Conservation (phyloP, 2,888 invertebrate genomes). For the Drosophila koepferae region DNA sequence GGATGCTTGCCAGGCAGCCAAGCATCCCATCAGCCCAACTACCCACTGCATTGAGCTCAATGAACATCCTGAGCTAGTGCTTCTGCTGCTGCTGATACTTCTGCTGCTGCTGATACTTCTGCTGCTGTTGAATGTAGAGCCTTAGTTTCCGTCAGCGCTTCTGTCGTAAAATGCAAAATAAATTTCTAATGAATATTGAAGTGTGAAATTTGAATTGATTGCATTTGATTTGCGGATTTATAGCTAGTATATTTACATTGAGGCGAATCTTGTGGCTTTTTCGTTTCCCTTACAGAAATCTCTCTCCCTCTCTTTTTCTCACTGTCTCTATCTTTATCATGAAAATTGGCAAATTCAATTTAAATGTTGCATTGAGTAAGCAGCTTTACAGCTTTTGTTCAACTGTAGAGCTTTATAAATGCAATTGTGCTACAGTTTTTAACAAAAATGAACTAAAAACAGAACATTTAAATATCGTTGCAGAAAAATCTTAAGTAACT, state of each 20-base stretch:
- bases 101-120: neutral
- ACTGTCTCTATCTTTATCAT: neutral
- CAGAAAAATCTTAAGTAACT: neutral
- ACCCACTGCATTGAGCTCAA: constrained; percentile 6
- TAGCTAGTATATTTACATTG: constrained; percentile 66
- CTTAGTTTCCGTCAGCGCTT: constrained; percentile 38
- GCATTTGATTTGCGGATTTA: constrained; percentile 76
- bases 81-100: neutral
- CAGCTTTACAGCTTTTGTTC: constrained; percentile 29
- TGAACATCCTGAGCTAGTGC: constrained; percentile 12
- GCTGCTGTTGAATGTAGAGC: constrained; percentile 14
- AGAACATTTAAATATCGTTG: neutral
- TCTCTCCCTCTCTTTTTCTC: neutral
- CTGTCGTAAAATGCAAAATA: constrained; percentile 70
- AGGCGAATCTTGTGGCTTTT: constrained; percentile 30
- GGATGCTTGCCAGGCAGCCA: constrained; percentile 47
- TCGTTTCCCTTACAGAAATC: neutral
- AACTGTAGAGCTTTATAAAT: constrained; percentile 4
- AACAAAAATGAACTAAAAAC: neutral
- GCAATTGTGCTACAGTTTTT: neutral
- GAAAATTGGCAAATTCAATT: constrained; percentile 33
- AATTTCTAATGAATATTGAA: constrained; percentile 79
- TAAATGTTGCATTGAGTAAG: constrained; percentile 13
- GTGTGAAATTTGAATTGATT: constrained; percentile 80
- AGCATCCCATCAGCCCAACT: neutral